Evolutionary conservation across 2,113 vertebrate species (phyloP).

Genomic region (Chaetura pelagica): DNA sequence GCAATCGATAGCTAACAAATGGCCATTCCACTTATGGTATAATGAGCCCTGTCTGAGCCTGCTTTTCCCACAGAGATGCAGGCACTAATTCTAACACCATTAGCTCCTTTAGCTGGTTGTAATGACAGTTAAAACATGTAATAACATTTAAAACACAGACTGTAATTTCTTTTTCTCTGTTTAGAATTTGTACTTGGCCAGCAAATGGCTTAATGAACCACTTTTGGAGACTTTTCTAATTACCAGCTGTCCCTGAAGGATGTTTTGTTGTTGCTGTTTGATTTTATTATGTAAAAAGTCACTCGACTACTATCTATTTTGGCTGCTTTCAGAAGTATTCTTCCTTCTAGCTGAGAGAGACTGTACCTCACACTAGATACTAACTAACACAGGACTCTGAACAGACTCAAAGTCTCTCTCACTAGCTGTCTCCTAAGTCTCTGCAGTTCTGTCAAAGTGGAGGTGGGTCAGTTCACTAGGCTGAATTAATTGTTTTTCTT

Average conservation of each 20-base stretch:
- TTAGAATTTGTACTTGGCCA: constrained; percentile 41
- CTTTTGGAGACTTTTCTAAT: constrained; percentile 5
- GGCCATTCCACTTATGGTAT: constrained; percentile 26
- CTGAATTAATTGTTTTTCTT: neutral
- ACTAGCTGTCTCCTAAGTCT: neutral
- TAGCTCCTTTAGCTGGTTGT: constrained; percentile 14
- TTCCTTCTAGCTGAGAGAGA: neutral
- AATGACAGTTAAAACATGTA: constrained; percentile 44
- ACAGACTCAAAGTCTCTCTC: neutral
- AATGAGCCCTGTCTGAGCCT: constrained; percentile 6
- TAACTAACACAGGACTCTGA: neutral
- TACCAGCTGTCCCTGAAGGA: constrained; percentile 3
- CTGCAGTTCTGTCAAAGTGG: neutral
- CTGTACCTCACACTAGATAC: neutral
- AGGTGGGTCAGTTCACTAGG: neutral
- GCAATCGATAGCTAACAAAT: constrained; percentile 43
- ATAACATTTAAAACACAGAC: constrained; percentile 47
- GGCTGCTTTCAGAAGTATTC: neutral
- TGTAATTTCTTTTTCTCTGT: constrained; percentile 36
- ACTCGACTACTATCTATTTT: neutral
- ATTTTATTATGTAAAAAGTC: neutral
- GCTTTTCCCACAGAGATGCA: constrained; percentile 27
- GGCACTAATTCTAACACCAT: constrained; percentile 12
- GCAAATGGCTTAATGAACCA: neutral
- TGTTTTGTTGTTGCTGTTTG: neutral